These are phyloP conservation scores for Conchocele bisecta DNA, from an alignment of 2,888 invertebrate genomes.

Conservation along the genomic window DNA sequence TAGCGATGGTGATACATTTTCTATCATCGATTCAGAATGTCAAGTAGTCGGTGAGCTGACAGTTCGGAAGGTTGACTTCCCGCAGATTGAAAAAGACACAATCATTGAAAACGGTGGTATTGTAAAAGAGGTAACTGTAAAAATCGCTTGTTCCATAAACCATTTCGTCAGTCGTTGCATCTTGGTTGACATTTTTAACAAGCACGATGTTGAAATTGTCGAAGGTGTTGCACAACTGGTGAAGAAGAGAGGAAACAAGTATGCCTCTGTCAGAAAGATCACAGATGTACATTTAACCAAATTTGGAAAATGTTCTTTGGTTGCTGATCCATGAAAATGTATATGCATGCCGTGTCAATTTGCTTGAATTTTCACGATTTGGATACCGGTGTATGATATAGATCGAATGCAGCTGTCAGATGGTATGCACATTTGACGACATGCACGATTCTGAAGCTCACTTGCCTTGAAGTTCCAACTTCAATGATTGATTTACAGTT, in stretches of 20 bases:
- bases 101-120: slow-evolving; percentile 45
- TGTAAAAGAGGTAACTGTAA: slow-evolving; percentile 62
- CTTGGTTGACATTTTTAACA: slow-evolving; percentile 53
- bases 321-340: slow-evolving; percentile 58
- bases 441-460: too few species aligned
- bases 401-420: too few species aligned
- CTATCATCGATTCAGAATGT: slow-evolving; percentile 84
- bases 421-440: too few species aligned
- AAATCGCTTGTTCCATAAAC: slow-evolving; percentile 63
- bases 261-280: slow-evolving; percentile 57
- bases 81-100: slow-evolving; percentile 63
- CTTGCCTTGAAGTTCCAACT: too few species aligned
- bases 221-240: slow-evolving; percentile 65
- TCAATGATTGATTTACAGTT: too few species aligned
- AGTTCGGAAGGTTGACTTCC: slow-evolving; percentile 56
- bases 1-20: slow-evolving; percentile 88
- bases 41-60: slow-evolving; percentile 62
- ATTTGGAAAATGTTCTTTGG: slow-evolving; percentile 60
- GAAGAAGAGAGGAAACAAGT: slow-evolving; percentile 58
- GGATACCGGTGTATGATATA: too few species aligned
- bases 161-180: slow-evolving; percentile 56
- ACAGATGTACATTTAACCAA: slow-evolving; percentile 54
- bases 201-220: slow-evolving; percentile 57
- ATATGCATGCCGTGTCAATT: too few species aligned
- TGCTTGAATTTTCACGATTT: too few species aligned